These are phyloP conservation scores for Stylophora pistillata DNA, from an alignment of 64 coral and sea anemone species.

Conservation along the genomic window DNA sequence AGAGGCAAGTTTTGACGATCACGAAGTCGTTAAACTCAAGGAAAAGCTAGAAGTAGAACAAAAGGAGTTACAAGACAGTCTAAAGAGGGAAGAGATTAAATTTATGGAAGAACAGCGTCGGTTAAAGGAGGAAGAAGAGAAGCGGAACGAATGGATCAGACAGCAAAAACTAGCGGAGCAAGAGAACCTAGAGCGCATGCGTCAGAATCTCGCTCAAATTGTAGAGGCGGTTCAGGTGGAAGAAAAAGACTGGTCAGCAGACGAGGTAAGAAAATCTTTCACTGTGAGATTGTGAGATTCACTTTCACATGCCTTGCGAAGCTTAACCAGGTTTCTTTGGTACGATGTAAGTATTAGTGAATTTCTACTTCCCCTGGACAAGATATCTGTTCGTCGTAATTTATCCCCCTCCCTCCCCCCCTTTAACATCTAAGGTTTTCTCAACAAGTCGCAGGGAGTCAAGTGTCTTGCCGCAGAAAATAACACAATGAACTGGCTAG, in stretches of 20 bases:
- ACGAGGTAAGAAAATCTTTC: constrained; percentile 10
- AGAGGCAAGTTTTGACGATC: constrained; percentile 49
- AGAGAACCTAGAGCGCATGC: constrained; percentile 39
- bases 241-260: background rate
- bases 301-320: too few species aligned
- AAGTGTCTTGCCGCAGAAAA: too few species aligned
- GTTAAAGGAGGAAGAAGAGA: constrained; percentile 78
- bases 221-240: background rate
- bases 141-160: constrained; percentile 57
- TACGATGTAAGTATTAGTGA: too few species aligned
- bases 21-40: constrained; percentile 63
- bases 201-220: background rate
- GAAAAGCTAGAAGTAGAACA: constrained; percentile 73
- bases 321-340: too few species aligned
- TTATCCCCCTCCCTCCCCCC: too few species aligned
- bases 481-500: too few species aligned
- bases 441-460: too few species aligned
- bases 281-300: too few species aligned
- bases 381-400: too few species aligned
- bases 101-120: constrained; percentile 80
- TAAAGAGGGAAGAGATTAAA: constrained; percentile 58
- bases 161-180: constrained; percentile 48
- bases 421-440: too few species aligned
- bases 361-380: too few species aligned
- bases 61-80: constrained; percentile 54